A percentile compares a stretch with the other conserved stretches of the same genome.
Evolutionary conservation across 2,113 vertebrate genomes (phyloP).

Genomic region (Thinocorus orbignyianus): DNA sequence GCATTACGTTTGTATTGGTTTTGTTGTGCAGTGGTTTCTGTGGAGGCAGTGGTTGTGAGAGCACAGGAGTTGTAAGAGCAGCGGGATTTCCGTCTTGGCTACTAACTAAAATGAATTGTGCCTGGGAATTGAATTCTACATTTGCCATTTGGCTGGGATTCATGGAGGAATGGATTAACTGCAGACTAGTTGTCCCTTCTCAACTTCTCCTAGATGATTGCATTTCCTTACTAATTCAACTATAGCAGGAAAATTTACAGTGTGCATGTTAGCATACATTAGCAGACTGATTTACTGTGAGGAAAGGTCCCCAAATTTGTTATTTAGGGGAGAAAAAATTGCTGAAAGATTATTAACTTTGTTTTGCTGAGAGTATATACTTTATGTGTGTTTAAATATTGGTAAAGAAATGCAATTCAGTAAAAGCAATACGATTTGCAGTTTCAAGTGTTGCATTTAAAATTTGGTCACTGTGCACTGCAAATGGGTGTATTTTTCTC

Average conservation of each 20-base stretch:
- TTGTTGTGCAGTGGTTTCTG: neutral
- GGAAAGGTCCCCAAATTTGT: neutral
- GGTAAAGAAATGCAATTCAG: neutral
- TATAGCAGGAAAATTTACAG: neutral
- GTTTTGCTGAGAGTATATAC: neutral
- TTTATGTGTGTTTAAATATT: neutral
- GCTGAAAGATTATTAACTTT: neutral
- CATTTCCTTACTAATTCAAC: neutral
- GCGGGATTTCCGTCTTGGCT: neutral
- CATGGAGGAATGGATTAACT: neutral
- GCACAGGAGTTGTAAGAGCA: neutral
- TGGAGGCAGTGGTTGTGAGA: neutral
- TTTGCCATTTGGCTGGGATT: neutral
- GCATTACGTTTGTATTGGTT: neutral
- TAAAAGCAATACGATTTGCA: accelerated
- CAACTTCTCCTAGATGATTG: neutral
- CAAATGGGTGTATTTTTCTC: neutral
- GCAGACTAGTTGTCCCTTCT: neutral
- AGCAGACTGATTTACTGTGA: neutral
- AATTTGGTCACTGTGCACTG: neutral
- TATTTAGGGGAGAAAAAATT: neutral
- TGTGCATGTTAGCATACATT: neutral
- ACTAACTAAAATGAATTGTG: neutral
- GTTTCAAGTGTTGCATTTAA: neutral
- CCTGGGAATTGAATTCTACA: neutral